Percentiles rank a stretch among this genome's conserved stretches.
phyloP scores from a whole-genome alignment of 2,113 vertebrate species.

The Myotis davidii region DNA sequence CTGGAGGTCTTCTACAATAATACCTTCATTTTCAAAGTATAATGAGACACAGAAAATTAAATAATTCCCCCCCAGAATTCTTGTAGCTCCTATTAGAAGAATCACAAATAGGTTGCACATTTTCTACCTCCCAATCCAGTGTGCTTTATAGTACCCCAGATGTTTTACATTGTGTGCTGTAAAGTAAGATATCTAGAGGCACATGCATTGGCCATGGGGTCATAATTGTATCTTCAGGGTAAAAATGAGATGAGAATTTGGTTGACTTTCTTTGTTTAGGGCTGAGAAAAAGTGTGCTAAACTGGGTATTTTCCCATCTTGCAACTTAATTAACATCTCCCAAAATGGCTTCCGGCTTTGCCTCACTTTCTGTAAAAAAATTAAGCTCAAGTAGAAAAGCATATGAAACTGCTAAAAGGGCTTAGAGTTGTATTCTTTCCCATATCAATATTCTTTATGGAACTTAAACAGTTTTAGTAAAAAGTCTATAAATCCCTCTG shows the following conservation, averaged over 20 bases:
- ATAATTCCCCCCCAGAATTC: background rate
- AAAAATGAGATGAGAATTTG: constrained; percentile 24
- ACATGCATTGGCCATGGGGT: background rate
- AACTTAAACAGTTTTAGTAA: constrained; percentile 57
- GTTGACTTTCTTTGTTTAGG: constrained; percentile 22
- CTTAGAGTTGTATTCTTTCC: constrained; percentile 20
- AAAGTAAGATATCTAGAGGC: background rate
- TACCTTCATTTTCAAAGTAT: background rate
- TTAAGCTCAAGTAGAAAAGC: constrained; percentile 22
- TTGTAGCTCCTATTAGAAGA: background rate
- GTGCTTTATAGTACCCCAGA: background rate
- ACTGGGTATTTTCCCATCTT: background rate
- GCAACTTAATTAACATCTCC: constrained; percentile 22
- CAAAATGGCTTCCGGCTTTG: constrained; percentile 28
- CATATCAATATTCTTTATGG: constrained; percentile 57
- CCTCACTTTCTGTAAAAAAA: background rate
- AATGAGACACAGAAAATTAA: background rate
- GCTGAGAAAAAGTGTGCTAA: background rate
- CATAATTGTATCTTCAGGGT: constrained; percentile 27
- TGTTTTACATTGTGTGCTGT: background rate
- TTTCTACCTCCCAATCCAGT: background rate
- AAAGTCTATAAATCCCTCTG: constrained; percentile 9
- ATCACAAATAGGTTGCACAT: background rate
- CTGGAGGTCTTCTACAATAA: background rate
- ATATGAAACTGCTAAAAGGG: background rate